phyloP scores from a whole-genome alignment of 2,888 invertebrate genomes.

The Bruchidius siliquastri region DNA sequence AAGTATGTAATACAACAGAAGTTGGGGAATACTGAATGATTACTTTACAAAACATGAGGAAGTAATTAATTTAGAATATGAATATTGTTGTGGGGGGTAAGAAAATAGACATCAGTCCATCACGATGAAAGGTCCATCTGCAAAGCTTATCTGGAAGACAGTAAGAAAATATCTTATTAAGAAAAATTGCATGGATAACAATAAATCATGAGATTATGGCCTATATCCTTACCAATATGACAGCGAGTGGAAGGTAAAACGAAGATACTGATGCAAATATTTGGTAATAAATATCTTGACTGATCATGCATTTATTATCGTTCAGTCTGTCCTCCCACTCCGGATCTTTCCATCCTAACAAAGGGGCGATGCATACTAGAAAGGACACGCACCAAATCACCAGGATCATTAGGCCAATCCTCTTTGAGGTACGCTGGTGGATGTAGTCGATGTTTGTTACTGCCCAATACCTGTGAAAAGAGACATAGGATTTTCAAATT shows the following conservation, averaged over 20 bases:
- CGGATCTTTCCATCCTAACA: conserved; percentile 78
- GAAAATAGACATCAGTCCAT: no score
- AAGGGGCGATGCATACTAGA: conserved; percentile 80
- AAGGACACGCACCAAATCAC: conserved; percentile 81
- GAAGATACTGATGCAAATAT: conserved; percentile 87
- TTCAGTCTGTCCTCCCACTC: conserved; percentile 56
- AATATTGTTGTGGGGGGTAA: no score
- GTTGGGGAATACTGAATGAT: no score
- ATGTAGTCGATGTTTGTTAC: conserved; percentile 59
- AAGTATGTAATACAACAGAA: no score
- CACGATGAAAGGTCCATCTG: no score
- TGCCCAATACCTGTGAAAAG: conserved; percentile 22
- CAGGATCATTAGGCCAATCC: conserved; percentile 76
- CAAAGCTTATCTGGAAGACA: no score
- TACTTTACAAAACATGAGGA: no score
- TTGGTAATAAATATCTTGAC: conserved; percentile 79
- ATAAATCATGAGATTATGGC: background rate
- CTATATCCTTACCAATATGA: conserved; percentile 57
- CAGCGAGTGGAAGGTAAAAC: conserved; percentile 81
- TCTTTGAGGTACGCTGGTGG: conserved; percentile 70
- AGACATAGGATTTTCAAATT: background rate
- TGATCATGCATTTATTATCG: conserved; percentile 71
- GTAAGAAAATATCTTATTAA: no score
- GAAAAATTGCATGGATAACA: no score
- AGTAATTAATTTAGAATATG: no score